These are phyloP conservation scores for Trematomus bernacchii DNA, from an alignment of 2,797 vertebrate genomes.

Conservation along the genomic window DNA sequence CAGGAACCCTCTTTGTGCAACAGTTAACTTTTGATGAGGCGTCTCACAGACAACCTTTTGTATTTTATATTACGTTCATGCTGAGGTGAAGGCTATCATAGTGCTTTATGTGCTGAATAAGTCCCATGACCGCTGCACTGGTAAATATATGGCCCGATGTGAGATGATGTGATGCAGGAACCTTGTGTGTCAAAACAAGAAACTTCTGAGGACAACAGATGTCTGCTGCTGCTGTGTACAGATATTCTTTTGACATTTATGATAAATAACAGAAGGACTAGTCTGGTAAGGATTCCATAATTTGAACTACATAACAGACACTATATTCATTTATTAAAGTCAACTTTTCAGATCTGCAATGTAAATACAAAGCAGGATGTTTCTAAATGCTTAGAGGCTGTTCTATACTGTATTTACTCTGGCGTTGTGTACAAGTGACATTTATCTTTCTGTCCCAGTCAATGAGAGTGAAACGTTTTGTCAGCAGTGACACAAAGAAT, in stretches of 20 bases:
- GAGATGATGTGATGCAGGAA: neutral
- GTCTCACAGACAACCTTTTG: conserved; percentile 20
- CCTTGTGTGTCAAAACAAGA: conserved; percentile 6
- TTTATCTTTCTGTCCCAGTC: conserved; percentile 9
- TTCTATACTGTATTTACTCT: neutral
- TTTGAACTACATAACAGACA: conserved; percentile 1
- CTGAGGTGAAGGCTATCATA: conserved; percentile 31
- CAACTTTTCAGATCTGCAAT: conserved; percentile 1
- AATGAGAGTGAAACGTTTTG: neutral
- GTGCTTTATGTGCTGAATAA: conserved; percentile 33
- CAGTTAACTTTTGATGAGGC: neutral
- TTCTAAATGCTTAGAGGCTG: neutral
- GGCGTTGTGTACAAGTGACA: neutral
- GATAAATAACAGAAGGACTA: conserved; percentile 7
- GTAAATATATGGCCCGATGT: conserved; percentile 10
- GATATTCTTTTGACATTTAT: conserved; percentile 7
- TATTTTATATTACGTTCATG: conserved; percentile 24
- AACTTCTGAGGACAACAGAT: neutral
- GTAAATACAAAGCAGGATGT: neutral
- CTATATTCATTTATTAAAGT: neutral
- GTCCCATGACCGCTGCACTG: conserved; percentile 11
- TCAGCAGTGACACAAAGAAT: conserved; percentile 7
- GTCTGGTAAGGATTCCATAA: neutral
- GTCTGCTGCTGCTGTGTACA: neutral
- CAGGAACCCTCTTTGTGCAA: conserved; percentile 33